Evolutionary conservation across 2,797 vertebrate species (phyloP).

Genomic region (Intellagama lesueurii): DNA sequence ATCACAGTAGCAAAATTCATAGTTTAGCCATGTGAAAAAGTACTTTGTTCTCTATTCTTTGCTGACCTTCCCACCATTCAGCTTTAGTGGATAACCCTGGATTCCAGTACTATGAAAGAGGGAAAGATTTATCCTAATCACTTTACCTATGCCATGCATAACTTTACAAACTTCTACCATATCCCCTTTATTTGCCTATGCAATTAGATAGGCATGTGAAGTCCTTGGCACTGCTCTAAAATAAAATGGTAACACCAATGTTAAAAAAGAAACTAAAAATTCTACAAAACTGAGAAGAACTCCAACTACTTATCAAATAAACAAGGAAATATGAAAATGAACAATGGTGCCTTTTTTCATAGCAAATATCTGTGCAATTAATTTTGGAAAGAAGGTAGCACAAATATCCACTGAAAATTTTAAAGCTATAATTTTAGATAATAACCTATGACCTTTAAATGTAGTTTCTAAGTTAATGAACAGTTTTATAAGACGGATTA

Average conservation of each 20-base stretch:
- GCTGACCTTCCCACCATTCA: too few species aligned
- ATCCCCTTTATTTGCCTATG: background rate
- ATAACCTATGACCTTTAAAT: slow-evolving; percentile 1
- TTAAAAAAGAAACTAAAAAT: background rate
- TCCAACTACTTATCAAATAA: too few species aligned
- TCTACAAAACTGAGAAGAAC: background rate
- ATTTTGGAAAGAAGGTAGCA: background rate
- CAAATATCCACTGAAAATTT: background rate
- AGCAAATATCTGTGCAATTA: background rate
- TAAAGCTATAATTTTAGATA: background rate
- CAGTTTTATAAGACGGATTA: background rate
- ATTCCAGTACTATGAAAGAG: background rate
- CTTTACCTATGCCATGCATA: background rate
- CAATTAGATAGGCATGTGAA: too few species aligned
- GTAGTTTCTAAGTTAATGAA: background rate
- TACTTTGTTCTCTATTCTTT: background rate
- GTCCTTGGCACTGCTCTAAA: background rate
- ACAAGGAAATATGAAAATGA: background rate
- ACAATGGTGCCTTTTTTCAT: too few species aligned
- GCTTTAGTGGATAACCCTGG: background rate
- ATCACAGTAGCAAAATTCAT: background rate
- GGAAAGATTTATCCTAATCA: background rate
- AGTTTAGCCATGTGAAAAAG: background rate
- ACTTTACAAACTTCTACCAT: background rate
- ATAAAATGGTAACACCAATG: background rate